These are phyloP conservation scores for Collichthys lucidus DNA, from an alignment of 2,113 vertebrate genomes.

Conservation along the genomic window DNA sequence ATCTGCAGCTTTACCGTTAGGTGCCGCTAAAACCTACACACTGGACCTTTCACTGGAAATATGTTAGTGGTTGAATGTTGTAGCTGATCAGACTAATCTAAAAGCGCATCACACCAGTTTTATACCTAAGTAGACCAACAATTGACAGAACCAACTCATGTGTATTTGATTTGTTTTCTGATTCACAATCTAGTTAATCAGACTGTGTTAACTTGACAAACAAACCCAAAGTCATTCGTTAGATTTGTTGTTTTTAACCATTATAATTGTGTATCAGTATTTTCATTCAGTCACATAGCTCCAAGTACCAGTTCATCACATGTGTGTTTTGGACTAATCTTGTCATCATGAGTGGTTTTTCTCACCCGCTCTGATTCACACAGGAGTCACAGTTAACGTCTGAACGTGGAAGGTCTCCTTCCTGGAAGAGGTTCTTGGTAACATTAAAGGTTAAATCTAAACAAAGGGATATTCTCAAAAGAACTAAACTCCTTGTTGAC, in stretches of 20 bases:
- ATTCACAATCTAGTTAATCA: background rate
- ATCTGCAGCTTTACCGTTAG: no score
- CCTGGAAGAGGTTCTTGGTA: background rate
- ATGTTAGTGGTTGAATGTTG: background rate
- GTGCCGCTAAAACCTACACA: no score
- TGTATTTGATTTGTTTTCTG: background rate
- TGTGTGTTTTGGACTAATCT: background rate
- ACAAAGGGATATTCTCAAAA: background rate
- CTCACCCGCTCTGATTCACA: background rate
- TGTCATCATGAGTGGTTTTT: background rate
- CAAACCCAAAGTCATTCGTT: no score
- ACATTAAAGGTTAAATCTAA: background rate
- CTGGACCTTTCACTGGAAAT: background rate
- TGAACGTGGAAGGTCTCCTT: background rate
- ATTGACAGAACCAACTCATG: background rate
- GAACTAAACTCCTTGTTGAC: background rate
- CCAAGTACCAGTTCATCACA: no score
- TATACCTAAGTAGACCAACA: background rate
- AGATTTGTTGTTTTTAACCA: no score
- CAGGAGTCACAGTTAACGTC: constrained; percentile 12
- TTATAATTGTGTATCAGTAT: no score
- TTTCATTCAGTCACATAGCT: no score
- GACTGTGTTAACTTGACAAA: background rate
- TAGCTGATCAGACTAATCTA: background rate
- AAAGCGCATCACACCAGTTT: background rate